Percentiles rank a stretch among this genome's conserved stretches.
Conservation (phyloP, 53 echinoderm and acorn worm genomes). For the Stichopus horrens region DNA sequence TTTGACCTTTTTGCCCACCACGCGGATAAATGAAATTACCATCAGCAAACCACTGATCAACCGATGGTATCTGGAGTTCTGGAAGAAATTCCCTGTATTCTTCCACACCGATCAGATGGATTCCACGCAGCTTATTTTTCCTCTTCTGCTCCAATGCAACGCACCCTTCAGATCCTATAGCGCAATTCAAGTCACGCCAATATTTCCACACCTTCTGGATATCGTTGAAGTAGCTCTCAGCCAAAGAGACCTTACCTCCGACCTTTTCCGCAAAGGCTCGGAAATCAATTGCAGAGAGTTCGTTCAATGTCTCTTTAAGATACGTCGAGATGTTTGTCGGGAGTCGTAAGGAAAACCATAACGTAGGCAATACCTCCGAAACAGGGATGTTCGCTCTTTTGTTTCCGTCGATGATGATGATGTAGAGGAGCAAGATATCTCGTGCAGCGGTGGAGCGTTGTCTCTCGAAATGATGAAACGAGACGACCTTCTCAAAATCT, state of each 20-base stretch:
- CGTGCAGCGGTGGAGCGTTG: neutral
- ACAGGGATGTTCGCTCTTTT: neutral
- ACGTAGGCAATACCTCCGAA: neutral
- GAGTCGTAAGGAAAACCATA: conserved; percentile 21
- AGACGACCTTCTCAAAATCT: neutral
- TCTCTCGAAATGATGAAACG: neutral
- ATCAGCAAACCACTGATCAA: conserved; percentile 28
- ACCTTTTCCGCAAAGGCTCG: neutral
- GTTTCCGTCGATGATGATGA: neutral
- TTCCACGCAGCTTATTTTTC: neutral
- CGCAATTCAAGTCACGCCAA: neutral
- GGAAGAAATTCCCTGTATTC: conserved; percentile 41
- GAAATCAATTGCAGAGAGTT: neutral
- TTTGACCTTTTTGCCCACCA: neutral
- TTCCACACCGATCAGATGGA: conserved; percentile 13
- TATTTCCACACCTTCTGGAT: neutral
- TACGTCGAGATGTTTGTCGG: neutral
- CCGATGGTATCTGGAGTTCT: conserved; percentile 31
- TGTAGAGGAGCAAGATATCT: conserved; percentile 16
- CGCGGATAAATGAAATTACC: neutral
- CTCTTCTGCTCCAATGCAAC: conserved; percentile 12
- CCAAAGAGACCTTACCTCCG: neutral
- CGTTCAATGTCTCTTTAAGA: neutral
- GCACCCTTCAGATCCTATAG: conserved; percentile 13
- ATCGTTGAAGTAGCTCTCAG: neutral